Percentiles rank a stretch among this genome's conserved stretches.
Conservation (phyloP, 2,113 vertebrate species). For the Erythrolamprus reginae region DNA sequence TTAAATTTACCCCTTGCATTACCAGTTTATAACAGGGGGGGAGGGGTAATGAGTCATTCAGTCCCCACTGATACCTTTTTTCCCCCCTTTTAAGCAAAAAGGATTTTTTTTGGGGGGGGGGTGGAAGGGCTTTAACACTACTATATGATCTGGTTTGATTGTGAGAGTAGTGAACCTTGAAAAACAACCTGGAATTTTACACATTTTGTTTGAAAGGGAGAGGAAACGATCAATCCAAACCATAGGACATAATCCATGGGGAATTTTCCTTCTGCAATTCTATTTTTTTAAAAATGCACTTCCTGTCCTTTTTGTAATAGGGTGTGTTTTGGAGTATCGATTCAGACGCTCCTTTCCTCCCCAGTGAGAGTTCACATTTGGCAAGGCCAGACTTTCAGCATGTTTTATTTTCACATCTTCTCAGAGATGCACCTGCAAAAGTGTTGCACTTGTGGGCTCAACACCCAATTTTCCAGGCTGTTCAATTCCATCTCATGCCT, state of each 20-base stretch:
- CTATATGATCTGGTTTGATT: constrained; percentile 35
- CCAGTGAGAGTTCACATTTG: neutral
- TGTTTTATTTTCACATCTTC: neutral
- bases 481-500: neutral
- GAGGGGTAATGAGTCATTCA: constrained; percentile 38
- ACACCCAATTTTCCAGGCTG: neutral
- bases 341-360: neutral
- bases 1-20: neutral
- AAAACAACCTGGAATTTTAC: constrained; percentile 18
- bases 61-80: neutral
- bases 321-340: neutral
- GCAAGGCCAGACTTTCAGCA: neutral
- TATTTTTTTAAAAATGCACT: neutral
- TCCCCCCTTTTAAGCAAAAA: constrained; percentile 21
- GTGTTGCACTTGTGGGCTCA: neutral
- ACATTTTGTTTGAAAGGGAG: neutral
- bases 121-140: constrained; percentile 49
- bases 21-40: neutral
- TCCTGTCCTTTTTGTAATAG: neutral
- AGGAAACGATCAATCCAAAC: constrained; percentile 3
- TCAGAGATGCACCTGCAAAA: neutral
- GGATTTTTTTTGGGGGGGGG: neutral
- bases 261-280: neutral
- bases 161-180: constrained; percentile 41
- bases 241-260: neutral